phyloP scores from a whole-genome alignment of 2,113 vertebrate genomes.

The Ariopsis seemanni region DNA sequence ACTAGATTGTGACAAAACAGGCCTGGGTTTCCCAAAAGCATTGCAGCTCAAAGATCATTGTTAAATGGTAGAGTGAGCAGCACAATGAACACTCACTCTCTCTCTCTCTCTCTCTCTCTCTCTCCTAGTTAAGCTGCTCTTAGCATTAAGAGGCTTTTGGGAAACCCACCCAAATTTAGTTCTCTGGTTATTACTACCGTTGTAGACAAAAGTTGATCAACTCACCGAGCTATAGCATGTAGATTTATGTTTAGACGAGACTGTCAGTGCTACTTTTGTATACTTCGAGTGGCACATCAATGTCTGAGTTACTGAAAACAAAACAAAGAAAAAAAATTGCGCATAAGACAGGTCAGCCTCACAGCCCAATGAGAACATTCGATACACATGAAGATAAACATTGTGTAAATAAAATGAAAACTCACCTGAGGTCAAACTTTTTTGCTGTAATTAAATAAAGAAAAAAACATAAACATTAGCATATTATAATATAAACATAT shows the following conservation, averaged over 20 bases:
- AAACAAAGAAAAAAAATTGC: neutral
- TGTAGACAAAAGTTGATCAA: neutral
- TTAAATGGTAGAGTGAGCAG: too few species aligned
- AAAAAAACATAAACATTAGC: conserved; percentile 26
- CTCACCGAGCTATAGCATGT: neutral
- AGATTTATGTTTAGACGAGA: conserved; percentile 61
- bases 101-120: too few species aligned
- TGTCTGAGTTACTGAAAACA: conserved; percentile 63
- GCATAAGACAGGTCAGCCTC: conserved; percentile 4
- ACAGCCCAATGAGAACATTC: neutral
- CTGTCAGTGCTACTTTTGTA: conserved; percentile 72
- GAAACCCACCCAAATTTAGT: too few species aligned
- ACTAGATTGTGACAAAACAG: neutral
- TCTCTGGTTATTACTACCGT: neutral
- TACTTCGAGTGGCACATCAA: conserved; percentile 57
- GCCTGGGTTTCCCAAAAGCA: too few species aligned
- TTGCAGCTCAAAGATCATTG: too few species aligned
- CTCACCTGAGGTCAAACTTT: conserved; percentile 72
- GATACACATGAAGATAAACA: neutral
- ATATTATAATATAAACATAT: neutral
- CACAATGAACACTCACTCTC: too few species aligned
- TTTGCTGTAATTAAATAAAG: conserved; percentile 43
- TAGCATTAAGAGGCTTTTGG: too few species aligned
- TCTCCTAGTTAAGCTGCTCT: too few species aligned
- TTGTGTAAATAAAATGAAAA: neutral